phyloP scores from a whole-genome alignment of 2,797 vertebrate genomes.

The Graptemys geographica region DNA sequence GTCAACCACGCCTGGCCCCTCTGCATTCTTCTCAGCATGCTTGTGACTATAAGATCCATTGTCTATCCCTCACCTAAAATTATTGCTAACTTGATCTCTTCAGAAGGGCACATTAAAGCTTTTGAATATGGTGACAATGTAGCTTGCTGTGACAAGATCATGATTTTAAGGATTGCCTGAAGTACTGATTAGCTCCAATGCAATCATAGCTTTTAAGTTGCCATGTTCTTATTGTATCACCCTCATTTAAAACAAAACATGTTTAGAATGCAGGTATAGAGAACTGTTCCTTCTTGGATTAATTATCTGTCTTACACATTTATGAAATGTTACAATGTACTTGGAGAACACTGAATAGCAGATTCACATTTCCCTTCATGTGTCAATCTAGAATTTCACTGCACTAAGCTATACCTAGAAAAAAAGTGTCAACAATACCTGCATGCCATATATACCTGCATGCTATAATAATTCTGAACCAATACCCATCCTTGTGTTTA shows the following conservation, averaged over 20 bases:
- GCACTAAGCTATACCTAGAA: neutral
- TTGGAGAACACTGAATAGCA: neutral
- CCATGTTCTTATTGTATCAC: neutral
- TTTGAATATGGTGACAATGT: neutral
- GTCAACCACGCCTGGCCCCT: neutral
- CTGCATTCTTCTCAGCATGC: neutral
- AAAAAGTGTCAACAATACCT: neutral
- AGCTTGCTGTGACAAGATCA: neutral
- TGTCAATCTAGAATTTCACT: neutral
- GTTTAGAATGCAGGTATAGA: neutral
- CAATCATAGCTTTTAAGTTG: neutral
- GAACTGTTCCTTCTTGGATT: neutral
- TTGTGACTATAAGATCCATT: neutral
- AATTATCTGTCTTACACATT: neutral
- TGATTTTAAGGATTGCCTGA: neutral
- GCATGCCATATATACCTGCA: neutral
- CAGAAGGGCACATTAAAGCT: neutral
- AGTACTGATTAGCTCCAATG: neutral
- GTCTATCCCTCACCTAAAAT: neutral
- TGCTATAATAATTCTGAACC: neutral
- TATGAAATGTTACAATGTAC: neutral
- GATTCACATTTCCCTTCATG: neutral
- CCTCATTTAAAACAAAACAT: neutral
- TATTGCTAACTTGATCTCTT: neutral
- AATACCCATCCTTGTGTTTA: neutral